Conservation (phyloP, 2,888 invertebrate genomes). For the Phortica magna region DNA sequence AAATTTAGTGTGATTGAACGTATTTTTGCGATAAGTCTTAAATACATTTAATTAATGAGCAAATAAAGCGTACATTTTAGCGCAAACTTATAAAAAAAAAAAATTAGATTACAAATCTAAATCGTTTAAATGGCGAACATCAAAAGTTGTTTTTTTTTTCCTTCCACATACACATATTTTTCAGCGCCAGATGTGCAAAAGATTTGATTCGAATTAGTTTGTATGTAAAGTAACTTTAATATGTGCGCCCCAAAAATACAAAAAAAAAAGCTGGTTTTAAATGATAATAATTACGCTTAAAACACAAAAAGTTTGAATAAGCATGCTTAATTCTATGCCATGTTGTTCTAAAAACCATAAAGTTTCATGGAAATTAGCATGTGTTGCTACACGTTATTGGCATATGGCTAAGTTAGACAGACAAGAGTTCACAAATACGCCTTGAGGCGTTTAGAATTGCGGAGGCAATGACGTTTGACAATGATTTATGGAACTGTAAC, state of each 20-base stretch:
- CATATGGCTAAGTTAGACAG: neutral
- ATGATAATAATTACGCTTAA: neutral
- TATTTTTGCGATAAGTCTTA: too few relatives aligned
- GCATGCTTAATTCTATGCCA: neutral
- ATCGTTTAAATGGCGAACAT: constrained; percentile 20
- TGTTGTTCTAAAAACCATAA: neutral
- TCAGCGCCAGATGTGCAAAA: constrained; percentile 10
- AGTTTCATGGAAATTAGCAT: constrained; percentile 7
- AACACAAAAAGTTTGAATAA: neutral
- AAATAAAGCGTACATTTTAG: too few relatives aligned
- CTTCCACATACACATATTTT: neutral
- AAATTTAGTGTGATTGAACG: too few relatives aligned
- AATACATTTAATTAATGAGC: too few relatives aligned
- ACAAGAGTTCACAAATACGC: neutral
- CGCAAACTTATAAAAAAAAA: neutral
- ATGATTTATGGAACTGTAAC: neutral
- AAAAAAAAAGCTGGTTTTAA: constrained; percentile 4
- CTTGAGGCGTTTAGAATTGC: constrained; percentile 7
- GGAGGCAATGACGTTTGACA: neutral
- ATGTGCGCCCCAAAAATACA: neutral
- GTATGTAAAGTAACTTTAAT: neutral
- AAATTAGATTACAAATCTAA: neutral
- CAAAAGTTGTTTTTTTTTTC: neutral
- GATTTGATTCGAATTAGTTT: neutral
- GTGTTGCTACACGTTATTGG: neutral